phyloP scores from a whole-genome alignment of 1,140 invertebrate species.

The Pseudomyrmex concolor region DNA sequence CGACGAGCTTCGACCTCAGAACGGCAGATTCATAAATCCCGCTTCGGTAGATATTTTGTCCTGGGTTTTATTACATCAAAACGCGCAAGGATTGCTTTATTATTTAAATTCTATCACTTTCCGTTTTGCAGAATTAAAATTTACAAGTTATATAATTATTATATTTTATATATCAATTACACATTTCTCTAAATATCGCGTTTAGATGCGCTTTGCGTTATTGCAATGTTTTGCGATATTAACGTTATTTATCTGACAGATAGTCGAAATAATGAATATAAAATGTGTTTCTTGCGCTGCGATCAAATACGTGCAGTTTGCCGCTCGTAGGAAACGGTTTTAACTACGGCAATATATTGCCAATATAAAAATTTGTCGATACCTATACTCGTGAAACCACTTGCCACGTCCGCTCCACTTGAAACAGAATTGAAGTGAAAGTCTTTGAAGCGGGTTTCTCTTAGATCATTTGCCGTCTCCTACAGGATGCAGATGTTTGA shows the following conservation, averaged over 20 bases:
- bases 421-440: slow-evolving; percentile 75
- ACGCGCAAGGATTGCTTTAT: no score
- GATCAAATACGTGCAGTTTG: slow-evolving; percentile 16
- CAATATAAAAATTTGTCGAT: slow-evolving; percentile 63
- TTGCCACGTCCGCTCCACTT: slow-evolving; percentile 76
- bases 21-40: slow-evolving; percentile 63
- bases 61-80: neutral
- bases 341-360: slow-evolving; percentile 8
- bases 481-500: slow-evolving; percentile 73
- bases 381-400: slow-evolving; percentile 64
- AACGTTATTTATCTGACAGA: no score
- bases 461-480: slow-evolving; percentile 72
- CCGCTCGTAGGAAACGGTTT: slow-evolving; percentile 24
- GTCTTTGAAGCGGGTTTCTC: slow-evolving; percentile 65
- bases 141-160: no score
- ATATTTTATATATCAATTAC: no score
- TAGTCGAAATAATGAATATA: no score
- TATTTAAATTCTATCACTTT: no score
- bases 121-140: no score
- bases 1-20: slow-evolving; percentile 50
- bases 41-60: slow-evolving; percentile 52
- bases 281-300: neutral
- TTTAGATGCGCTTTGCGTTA: no score
- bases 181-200: no score
- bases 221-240: no score